phyloP scores from a whole-genome alignment of 2,113 vertebrate species.

The Pygoscelis antarcticus region DNA sequence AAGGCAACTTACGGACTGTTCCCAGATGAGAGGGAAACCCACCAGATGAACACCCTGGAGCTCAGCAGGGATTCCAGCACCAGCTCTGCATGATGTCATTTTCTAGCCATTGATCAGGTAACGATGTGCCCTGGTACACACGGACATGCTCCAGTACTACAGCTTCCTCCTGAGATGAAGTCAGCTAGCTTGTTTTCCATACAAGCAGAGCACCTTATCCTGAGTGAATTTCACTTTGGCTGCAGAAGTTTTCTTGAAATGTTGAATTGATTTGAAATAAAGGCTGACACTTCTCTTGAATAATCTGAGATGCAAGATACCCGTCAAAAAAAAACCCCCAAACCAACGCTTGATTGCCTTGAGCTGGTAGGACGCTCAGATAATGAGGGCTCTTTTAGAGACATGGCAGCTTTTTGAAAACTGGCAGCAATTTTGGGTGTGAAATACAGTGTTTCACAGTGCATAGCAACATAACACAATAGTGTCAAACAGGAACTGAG shows the following conservation, averaged over 20 bases:
- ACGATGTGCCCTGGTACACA: not conserved
- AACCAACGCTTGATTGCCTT: not conserved
- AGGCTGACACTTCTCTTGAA: not conserved
- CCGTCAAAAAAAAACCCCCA: not conserved
- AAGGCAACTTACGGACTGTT: too few relatives aligned
- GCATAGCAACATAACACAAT: too few relatives aligned
- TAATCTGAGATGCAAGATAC: not conserved
- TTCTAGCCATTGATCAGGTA: not conserved
- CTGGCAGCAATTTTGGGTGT: not conserved
- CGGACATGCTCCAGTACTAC: not conserved
- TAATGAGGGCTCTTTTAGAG: not conserved
- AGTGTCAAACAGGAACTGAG: not conserved
- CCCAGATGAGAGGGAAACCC: not conserved
- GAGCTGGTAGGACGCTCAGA: not conserved
- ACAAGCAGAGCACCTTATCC: not conserved
- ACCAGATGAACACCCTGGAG: not conserved
- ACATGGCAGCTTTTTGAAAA: not conserved
- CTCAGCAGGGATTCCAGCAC: not conserved
- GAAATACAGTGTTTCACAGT: not conserved
- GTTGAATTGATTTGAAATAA: not conserved
- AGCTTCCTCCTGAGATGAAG: not conserved
- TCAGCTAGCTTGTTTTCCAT: not conserved
- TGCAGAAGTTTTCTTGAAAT: not conserved
- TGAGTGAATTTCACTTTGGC: not conserved
- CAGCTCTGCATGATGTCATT: not conserved